A percentile compares a stretch with the other conserved stretches of the same genome.
These are phyloP conservation scores for Craseonycteris thonglongyai DNA, from an alignment of 2,113 vertebrate genomes.

Conservation along the genomic window DNA sequence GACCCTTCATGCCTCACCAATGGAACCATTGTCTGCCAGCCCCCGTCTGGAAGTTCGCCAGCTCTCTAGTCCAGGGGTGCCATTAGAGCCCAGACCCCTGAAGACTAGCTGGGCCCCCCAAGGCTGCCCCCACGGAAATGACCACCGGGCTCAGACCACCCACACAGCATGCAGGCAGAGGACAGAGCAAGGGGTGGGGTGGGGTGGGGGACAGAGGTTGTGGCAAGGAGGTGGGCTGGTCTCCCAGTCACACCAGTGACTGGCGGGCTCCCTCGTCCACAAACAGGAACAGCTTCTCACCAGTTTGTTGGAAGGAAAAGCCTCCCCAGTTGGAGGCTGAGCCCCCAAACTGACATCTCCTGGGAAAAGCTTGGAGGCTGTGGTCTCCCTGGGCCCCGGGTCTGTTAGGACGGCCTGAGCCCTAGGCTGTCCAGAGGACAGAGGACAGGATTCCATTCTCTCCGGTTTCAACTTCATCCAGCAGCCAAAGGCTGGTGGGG, in stretches of 20 bases:
- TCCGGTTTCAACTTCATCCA: neutral
- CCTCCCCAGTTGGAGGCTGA: neutral
- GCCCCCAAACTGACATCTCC: neutral
- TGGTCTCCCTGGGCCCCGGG: neutral
- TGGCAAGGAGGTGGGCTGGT: accelerated
- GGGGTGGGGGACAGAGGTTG: accelerated
- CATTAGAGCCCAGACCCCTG: neutral
- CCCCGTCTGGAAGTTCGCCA: neutral
- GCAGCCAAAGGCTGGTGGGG: neutral
- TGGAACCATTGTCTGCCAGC: neutral
- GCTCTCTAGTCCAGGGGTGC: neutral
- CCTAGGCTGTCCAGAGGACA: neutral
- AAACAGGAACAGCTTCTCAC: neutral
- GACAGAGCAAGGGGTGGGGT: too few relatives aligned
- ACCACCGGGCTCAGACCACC: too few relatives aligned
- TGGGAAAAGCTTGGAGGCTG: neutral
- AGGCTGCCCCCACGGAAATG: too few relatives aligned
- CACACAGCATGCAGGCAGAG: accelerated
- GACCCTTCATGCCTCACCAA: neutral
- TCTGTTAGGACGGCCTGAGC: neutral
- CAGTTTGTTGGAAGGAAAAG: neutral
- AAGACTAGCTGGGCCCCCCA: neutral
- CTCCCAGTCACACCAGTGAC: neutral
- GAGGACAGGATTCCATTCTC: too few relatives aligned
- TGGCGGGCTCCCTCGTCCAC: neutral